Evolutionary conservation across 2,888 invertebrate species (phyloP), one percentile per base, ranked within the genome.

Genomic region (Apamea sordens): DNA sequence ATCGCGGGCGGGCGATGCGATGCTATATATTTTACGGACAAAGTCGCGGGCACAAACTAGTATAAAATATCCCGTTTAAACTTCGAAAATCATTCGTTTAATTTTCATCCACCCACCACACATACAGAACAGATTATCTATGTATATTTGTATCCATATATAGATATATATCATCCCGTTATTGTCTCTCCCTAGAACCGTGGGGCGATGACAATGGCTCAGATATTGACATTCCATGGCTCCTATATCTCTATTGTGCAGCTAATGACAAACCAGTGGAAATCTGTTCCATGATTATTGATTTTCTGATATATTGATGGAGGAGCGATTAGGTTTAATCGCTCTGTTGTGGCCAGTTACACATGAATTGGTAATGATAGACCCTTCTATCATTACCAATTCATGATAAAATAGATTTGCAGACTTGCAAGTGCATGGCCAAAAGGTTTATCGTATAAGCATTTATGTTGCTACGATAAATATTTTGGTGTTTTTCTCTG

Each of bases 151-250:
- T 32, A 69, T 44, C 21, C 50, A 72, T 61, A 80, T 59, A 70
- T 15, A 21, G 7, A 7, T 82, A 88, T 90, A 91, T 82, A 90
- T 89, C 89, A 88, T 84, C 84, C 85, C 83, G 84, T 91, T 89
- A 92, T 92, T 90, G 89, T 90, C 85, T 84, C 85, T 86, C 86
- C 85, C 76, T 61, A 73, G 77, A 83, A 84, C 79, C 82, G 84
- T 32, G 65, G 93, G 93, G 89, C 83, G 89, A 82, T 79, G 86
- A 95, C 95, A 95, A 95, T 95, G 89, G 92, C 88, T 83, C 89
- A 90, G 94, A 95, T 95, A 96, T 95, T 96, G 95, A 94, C 95
- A 95, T 96, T 95, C 95, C 95, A 88, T 84, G 89, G 89, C 91
- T 86, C 90, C 93, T 92, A 92, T 92, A 90, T 92, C 85, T 89